Evolutionary conservation across 2,797 vertebrate genomes (phyloP).

Genomic region (Notoglanidium macrostoma): DNA sequence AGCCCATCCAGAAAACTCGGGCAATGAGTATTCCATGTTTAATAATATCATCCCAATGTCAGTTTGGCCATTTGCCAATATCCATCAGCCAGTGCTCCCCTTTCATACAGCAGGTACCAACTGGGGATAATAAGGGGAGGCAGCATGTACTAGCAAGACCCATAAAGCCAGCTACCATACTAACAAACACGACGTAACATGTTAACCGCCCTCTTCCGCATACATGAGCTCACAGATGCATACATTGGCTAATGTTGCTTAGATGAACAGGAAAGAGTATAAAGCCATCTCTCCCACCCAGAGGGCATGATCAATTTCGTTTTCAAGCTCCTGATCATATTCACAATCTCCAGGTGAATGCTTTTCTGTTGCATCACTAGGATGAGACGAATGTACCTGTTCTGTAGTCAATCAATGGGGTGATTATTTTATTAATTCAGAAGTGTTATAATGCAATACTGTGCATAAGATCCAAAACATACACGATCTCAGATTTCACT

Average conservation of each 20-base stretch:
- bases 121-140: not conserved
- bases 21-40: not conserved
- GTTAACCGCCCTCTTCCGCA: not conserved
- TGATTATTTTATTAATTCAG: not conserved
- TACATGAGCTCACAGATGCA: not conserved
- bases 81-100: not conserved
- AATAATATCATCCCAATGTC: not conserved
- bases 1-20: not conserved
- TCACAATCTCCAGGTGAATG: not conserved
- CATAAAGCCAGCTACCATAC: not conserved
- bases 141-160: too few relatives aligned
- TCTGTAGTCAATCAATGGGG: not conserved
- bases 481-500: not conserved
- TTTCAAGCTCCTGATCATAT: not conserved
- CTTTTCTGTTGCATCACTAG: not conserved
- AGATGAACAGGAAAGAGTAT: not conserved
- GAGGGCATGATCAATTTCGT: not conserved
- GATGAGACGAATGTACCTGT: not conserved
- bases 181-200: too few relatives aligned
- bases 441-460: not conserved
- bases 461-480: not conserved
- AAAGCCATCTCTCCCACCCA: not conserved
- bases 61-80: not conserved
- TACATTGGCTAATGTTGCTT: not conserved
- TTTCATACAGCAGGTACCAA: not conserved